Evolutionary conservation across 2,113 vertebrate genomes (phyloP).

Genomic region (Ginglymostoma cirratum): DNA sequence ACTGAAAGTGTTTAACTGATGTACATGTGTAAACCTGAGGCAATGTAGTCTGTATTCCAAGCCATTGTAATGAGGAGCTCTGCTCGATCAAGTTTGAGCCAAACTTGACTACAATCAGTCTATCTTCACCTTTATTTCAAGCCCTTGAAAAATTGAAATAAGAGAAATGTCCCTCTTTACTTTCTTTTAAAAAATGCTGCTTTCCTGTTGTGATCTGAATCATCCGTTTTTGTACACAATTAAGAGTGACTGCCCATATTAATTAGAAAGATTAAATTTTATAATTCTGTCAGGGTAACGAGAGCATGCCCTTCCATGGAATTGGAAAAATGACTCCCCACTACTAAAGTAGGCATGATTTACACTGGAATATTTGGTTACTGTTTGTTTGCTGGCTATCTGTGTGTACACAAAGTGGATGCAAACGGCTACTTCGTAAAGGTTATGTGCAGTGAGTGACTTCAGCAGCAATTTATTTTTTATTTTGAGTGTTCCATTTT

Average conservation of each 20-base stretch:
- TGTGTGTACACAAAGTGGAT: background rate
- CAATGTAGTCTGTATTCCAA: background rate
- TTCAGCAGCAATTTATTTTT: background rate
- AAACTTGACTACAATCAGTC: background rate
- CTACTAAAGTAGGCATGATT: constrained; percentile 13
- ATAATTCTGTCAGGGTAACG: background rate
- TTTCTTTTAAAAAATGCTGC: background rate
- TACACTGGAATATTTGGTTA: background rate
- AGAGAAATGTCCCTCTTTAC: background rate
- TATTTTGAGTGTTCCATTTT: background rate
- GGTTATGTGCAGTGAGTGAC: background rate
- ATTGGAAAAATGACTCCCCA: background rate
- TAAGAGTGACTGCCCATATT: background rate
- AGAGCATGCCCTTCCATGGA: background rate
- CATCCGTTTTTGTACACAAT: background rate
- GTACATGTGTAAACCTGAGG: background rate
- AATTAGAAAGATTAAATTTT: background rate
- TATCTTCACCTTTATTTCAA: background rate
- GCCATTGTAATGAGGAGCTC: background rate
- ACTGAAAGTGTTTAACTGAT: background rate
- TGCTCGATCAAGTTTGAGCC: background rate
- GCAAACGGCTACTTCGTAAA: background rate
- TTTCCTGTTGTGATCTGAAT: background rate
- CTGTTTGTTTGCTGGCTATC: background rate
- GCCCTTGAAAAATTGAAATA: background rate